A percentile compares a stretch with the other conserved stretches of the same genome.
These are phyloP conservation scores for Alentia gelatinosa DNA, from an alignment of 2,888 invertebrate genomes.

Conservation along the genomic window DNA sequence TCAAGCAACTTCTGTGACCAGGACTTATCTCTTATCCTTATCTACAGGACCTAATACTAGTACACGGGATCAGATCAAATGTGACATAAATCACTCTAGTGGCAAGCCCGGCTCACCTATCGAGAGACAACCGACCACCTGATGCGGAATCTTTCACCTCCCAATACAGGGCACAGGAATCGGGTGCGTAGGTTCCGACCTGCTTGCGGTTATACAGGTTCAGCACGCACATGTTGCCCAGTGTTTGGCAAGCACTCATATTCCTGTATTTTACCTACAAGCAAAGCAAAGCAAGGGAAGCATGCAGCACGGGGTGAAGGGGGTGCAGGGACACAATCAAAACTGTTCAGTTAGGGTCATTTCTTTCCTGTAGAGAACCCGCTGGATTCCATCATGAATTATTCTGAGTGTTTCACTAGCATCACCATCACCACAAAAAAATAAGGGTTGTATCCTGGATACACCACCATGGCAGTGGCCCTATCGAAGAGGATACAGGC, in stretches of 20 bases:
- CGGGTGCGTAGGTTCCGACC: constrained; percentile 16
- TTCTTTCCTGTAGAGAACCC: too few relatives aligned
- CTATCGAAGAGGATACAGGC: too few relatives aligned
- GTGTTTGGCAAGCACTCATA: constrained; percentile 84
- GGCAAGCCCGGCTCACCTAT: background rate
- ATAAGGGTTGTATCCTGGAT: too few relatives aligned
- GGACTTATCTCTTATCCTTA: too few relatives aligned
- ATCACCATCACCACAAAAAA: too few relatives aligned
- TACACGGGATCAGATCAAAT: background rate
- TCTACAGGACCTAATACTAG: background rate
- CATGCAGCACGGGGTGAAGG: background rate
- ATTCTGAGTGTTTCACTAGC: too few relatives aligned
- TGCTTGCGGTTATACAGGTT: constrained; percentile 79
- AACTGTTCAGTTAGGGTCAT: too few relatives aligned
- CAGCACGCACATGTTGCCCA: constrained; percentile 86
- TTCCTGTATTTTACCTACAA: constrained; percentile 73
- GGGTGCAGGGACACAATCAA: background rate
- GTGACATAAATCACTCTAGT: background rate
- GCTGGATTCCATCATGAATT: too few relatives aligned
- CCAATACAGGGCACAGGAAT: constrained; percentile 62
- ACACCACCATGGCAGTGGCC: too few relatives aligned
- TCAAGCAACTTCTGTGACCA: too few relatives aligned
- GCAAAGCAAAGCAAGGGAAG: constrained; percentile 5
- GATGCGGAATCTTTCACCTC: background rate
- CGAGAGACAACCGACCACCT: background rate